A percentile compares a stretch with the other conserved stretches of the same genome.
phyloP scores from a whole-genome alignment of 2,888 invertebrate species.

The Camptogramma bilineatum region DNA sequence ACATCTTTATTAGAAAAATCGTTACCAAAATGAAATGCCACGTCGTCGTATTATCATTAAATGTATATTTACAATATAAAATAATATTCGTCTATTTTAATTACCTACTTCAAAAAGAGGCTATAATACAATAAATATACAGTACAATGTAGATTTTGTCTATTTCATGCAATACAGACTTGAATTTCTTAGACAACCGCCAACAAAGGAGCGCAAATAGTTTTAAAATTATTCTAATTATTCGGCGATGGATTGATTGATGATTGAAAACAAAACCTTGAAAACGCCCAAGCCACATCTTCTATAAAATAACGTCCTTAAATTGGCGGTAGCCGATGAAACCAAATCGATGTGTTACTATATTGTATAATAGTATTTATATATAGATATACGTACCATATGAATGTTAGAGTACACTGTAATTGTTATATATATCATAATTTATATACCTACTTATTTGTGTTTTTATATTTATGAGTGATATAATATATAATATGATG shows the following conservation, averaged over 20 bases:
- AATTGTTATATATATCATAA: no score
- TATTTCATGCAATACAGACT: constrained; percentile 6
- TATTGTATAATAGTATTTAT: no score
- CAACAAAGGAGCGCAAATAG: no score
- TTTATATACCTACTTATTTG: no score
- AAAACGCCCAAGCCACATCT: not conserved
- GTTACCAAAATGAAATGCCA: constrained; percentile 67
- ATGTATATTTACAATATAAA: constrained; percentile 69
- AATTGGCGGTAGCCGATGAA: not conserved
- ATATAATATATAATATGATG: no score
- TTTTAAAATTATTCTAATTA: no score
- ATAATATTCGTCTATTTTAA: constrained; percentile 42
- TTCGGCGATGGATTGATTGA: no score
- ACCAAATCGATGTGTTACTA: constrained; percentile 5
- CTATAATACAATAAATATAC: constrained; percentile 11
- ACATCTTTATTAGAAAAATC: constrained; percentile 72
- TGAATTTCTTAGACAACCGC: not conserved
- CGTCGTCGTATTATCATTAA: constrained; percentile 59
- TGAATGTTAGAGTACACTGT: no score
- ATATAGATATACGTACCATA: no score
- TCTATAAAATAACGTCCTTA: not conserved
- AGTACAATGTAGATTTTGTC: constrained; percentile 7
- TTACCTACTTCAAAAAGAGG: not conserved
- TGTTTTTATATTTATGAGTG: no score
- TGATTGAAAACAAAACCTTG: not conserved